phyloP scores from a whole-genome alignment of 1,140 invertebrate genomes.

The Epicauta chinensis region DNA sequence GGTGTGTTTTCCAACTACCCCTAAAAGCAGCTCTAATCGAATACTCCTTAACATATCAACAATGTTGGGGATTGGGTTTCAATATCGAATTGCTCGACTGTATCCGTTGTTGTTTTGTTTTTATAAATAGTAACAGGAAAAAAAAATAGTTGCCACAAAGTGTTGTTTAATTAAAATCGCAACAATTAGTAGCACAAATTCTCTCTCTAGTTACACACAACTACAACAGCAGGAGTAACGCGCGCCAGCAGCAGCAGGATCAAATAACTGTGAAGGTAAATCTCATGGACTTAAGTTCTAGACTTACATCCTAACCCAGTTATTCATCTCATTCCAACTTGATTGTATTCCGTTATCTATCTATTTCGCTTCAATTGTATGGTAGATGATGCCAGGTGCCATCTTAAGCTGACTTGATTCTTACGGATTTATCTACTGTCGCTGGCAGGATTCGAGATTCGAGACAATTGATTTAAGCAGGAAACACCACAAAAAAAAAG shows the following conservation, averaged over 20 bases:
- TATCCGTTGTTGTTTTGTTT: too few relatives aligned
- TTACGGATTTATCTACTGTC: slow-evolving; percentile 31
- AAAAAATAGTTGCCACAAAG: too few relatives aligned
- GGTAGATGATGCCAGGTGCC: slow-evolving; percentile 30
- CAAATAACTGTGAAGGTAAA: too few relatives aligned
- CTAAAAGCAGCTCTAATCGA: slow-evolving; percentile 27
- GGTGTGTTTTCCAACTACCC: slow-evolving; percentile 31
- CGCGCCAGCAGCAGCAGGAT: too few relatives aligned
- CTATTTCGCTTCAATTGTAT: slow-evolving; percentile 20
- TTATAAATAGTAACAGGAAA: too few relatives aligned
- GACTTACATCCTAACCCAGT: not conserved
- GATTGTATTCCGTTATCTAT: slow-evolving; percentile 7
- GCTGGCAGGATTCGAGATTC: slow-evolving; percentile 24
- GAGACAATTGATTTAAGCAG: slow-evolving; percentile 30
- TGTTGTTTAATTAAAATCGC: too few relatives aligned
- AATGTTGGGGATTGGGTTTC: too few relatives aligned
- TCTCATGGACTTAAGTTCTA: too few relatives aligned
- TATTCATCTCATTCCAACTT: slow-evolving; percentile 16
- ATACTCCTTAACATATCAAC: not conserved
- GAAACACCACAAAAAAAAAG: not conserved
- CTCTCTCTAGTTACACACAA: too few relatives aligned
- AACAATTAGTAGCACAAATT: too few relatives aligned
- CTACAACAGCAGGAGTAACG: too few relatives aligned
- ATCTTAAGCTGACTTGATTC: slow-evolving; percentile 31
- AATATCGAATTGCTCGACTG: too few relatives aligned